Percentiles rank a stretch among this genome's conserved stretches.
phyloP scores from a whole-genome alignment of 2,113 vertebrate species.

The Aegithalos caudatus region DNA sequence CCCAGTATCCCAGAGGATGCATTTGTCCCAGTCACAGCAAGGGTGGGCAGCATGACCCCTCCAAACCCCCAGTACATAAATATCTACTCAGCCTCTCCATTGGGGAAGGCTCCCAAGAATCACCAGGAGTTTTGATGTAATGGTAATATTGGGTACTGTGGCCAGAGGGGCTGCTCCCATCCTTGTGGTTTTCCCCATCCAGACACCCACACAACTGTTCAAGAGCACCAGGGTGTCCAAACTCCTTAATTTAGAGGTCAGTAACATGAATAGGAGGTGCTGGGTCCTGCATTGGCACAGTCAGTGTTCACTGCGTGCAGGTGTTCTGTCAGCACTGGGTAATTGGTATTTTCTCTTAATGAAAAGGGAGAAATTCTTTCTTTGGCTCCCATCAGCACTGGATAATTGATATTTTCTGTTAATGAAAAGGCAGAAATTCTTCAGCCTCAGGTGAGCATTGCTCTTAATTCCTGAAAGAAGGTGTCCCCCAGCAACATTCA shows the following conservation, averaged over 20 bases:
- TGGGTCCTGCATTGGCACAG: rapidly evolving
- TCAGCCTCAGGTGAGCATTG: background rate
- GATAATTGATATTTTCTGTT: background rate
- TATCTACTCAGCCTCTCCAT: rapidly evolving
- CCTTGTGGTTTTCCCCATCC: background rate
- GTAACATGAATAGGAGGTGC: background rate
- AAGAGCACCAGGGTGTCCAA: rapidly evolving
- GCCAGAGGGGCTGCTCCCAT: background rate
- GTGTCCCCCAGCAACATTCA: background rate
- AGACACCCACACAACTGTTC: rapidly evolving
- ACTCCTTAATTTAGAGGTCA: background rate
- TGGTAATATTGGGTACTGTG: background rate
- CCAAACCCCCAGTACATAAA: rapidly evolving
- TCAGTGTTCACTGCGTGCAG: background rate
- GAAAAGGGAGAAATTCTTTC: background rate
- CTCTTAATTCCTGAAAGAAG: background rate
- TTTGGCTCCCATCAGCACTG: background rate
- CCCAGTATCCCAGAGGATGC: background rate
- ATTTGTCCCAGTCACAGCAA: background rate
- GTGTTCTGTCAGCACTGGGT: background rate
- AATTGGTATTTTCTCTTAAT: background rate
- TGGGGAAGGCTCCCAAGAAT: background rate
- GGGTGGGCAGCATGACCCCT: background rate
- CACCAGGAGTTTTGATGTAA: background rate
- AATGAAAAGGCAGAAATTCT: background rate